A percentile compares a stretch with the other conserved stretches of the same genome.
phyloP scores from a whole-genome alignment of 2,797 vertebrate species.

The Sitta carolinensis region DNA sequence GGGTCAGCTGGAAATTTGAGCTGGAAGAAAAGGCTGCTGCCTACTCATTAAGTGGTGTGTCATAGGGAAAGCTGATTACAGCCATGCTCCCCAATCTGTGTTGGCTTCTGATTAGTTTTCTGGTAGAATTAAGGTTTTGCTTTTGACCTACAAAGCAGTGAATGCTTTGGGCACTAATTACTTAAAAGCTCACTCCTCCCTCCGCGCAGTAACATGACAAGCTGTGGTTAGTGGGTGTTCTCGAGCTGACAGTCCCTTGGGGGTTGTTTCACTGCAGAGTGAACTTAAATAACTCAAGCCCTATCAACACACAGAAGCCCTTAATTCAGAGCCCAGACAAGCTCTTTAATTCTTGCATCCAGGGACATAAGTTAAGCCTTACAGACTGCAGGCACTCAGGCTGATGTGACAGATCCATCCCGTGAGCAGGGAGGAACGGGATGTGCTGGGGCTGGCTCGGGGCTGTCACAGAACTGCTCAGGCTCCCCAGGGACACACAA shows the following conservation, averaged over 20 bases:
- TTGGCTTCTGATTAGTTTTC: slow-evolving; percentile 50
- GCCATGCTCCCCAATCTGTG: not conserved
- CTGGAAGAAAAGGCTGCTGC: not conserved
- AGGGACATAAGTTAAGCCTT: not conserved
- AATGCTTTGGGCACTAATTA: slow-evolving; percentile 66
- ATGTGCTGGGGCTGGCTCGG: accelerated
- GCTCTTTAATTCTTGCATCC: slow-evolving; percentile 37
- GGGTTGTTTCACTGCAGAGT: slow-evolving; percentile 31
- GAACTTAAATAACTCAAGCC: slow-evolving; percentile 57
- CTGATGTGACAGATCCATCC: not conserved
- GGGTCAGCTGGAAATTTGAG: not conserved
- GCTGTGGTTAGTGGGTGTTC: slow-evolving; percentile 47
- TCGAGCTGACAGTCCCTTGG: slow-evolving; percentile 49
- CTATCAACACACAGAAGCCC: slow-evolving; percentile 32
- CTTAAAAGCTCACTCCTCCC: slow-evolving; percentile 52
- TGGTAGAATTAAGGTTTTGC: slow-evolving; percentile 54
- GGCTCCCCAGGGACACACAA: not conserved
- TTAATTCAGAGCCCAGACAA: slow-evolving; percentile 27
- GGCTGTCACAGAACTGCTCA: not conserved
- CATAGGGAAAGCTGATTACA: slow-evolving; percentile 26
- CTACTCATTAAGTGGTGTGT: slow-evolving; percentile 2
- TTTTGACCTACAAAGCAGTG: slow-evolving; percentile 59
- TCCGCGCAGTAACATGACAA: not conserved
- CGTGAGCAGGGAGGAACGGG: not conserved
- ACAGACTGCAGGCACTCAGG: not conserved